Evolutionary conservation across 2,888 invertebrate genomes (phyloP).

Genomic region (Blomia tropicalis): DNA sequence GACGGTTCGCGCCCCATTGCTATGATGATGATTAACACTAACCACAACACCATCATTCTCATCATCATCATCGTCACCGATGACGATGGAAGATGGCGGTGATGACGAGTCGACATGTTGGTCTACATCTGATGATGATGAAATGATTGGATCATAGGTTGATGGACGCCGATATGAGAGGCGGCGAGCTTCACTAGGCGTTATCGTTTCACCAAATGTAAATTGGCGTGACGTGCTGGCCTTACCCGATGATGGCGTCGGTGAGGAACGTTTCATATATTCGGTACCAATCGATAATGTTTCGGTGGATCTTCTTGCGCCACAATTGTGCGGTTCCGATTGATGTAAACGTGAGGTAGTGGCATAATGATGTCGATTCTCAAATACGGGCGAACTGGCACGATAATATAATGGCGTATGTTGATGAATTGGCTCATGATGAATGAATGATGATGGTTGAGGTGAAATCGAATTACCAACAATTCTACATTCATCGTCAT

Average conservation of each 20-base stretch:
- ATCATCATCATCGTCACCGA: no score
- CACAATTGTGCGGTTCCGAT: not conserved
- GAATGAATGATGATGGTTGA: not conserved
- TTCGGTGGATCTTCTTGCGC: not conserved
- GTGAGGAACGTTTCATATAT: not conserved
- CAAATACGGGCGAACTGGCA: constrained; percentile 6
- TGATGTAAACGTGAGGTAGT: not conserved
- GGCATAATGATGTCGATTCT: not conserved
- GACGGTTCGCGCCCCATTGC: not conserved
- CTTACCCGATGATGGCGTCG: constrained; percentile 5
- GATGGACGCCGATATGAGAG: not conserved
- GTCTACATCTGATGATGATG: not conserved
- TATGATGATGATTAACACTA: not conserved
- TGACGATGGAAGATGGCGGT: no score
- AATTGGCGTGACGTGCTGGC: not conserved
- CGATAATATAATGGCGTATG: not conserved
- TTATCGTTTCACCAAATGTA: not conserved
- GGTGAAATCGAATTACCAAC: not conserved
- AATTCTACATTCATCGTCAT: not conserved
- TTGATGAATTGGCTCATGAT: not conserved
- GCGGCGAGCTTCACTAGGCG: not conserved
- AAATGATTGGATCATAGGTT: not conserved
- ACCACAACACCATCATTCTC: not conserved
- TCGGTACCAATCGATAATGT: not conserved
- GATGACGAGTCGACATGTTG: no score